Percentiles rank a stretch among this genome's conserved stretches.
These are phyloP conservation scores for Pygoscelis adeliae DNA, from an alignment of 2,113 vertebrate genomes.

Conservation along the genomic window DNA sequence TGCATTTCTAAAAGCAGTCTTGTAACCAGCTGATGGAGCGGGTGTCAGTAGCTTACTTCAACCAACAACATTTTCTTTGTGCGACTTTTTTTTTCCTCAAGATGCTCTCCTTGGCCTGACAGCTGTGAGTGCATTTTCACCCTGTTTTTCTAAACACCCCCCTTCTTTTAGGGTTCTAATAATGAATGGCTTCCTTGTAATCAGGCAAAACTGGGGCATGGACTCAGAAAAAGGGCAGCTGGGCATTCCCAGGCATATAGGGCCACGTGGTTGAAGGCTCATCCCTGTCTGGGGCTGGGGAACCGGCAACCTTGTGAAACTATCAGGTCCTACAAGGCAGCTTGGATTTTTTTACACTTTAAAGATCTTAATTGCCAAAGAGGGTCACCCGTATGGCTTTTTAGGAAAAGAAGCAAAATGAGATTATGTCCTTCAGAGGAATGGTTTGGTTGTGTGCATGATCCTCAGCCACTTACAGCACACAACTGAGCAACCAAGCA, in stretches of 20 bases:
- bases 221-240: background rate
- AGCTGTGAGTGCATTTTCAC: background rate
- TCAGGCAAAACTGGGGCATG: background rate
- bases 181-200: background rate
- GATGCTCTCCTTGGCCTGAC: background rate
- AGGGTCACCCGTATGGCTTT: background rate
- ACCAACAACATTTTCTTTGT: background rate
- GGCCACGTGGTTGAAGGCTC: rapidly evolving
- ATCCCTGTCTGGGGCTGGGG: background rate
- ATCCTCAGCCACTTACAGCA: background rate
- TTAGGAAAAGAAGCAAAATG: background rate
- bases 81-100: background rate
- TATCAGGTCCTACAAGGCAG: background rate
- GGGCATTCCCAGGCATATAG: rapidly evolving
- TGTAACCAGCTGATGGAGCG: background rate
- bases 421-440: background rate
- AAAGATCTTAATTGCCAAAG: background rate
- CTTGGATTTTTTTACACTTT: background rate
- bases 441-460: background rate
- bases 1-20: background rate
- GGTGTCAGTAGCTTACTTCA: background rate
- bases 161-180: background rate
- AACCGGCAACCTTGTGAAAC: background rate
- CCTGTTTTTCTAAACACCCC: background rate
- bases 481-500: background rate